phyloP scores from a whole-genome alignment of 2,113 vertebrate genomes.

The Hyperoodon ampullatus region DNA sequence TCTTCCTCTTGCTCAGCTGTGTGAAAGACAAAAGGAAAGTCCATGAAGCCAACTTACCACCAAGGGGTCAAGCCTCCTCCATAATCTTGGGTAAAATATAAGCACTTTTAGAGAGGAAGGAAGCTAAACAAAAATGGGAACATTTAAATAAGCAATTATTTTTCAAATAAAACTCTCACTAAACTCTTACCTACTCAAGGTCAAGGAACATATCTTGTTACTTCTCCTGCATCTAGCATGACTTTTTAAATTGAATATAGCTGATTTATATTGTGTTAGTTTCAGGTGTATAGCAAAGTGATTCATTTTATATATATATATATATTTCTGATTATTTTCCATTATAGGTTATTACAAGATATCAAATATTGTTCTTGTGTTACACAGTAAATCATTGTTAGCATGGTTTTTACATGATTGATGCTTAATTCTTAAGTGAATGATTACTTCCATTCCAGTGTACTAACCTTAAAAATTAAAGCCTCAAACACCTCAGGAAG shows the following conservation, averaged over 20 bases:
- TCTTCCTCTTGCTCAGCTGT: conserved; percentile 93
- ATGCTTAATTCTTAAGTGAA: background rate
- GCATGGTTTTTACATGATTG: background rate
- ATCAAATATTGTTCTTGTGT: background rate
- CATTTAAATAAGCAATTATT: background rate
- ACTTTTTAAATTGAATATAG: background rate
- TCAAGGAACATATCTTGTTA: background rate
- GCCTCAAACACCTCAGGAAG: background rate
- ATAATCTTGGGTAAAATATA: background rate
- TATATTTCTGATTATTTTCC: background rate
- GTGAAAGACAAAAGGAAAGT: conserved; percentile 52
- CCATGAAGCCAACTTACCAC: background rate
- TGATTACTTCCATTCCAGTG: background rate
- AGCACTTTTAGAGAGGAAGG: background rate
- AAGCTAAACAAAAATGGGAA: background rate
- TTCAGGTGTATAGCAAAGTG: background rate
- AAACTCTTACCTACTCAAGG: background rate
- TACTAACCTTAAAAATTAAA: background rate
- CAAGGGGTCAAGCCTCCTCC: background rate
- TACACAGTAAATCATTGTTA: background rate
- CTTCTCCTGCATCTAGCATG: background rate
- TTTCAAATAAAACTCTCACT: background rate
- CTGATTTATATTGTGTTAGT: background rate
- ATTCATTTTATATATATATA: background rate
- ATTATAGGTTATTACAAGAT: background rate